Evolutionary conservation across 2,113 vertebrate genomes (phyloP), one percentile per base, ranked within the genome.

Genomic region (Melanotaenia duboulayi): DNA sequence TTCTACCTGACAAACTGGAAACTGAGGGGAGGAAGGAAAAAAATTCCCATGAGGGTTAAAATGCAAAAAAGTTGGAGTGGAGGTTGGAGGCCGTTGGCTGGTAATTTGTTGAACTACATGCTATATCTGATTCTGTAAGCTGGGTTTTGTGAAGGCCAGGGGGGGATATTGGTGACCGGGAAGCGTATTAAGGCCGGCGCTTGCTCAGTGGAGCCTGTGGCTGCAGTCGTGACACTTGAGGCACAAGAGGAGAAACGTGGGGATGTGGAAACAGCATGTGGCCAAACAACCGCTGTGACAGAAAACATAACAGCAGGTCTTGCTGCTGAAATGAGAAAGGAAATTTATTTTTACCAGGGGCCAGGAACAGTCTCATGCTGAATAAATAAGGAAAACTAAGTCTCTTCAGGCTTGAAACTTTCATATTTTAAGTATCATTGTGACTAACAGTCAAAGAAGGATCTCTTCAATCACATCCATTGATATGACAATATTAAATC

Each of bases 1-100:
- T 89, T 79, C 78, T 52, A 81, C 55, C 67, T 87, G 82, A 87
- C 80, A 87, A 87, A 89, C 81, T 73, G 66, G 65, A 79, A 59
- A 52, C 1, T 22, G 17, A 50, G 12, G 17, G 60, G 58, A 25
- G 11, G 50, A 22, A 11, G 17, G 4, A 12, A 17, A n/a, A 56
- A 44, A 37, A 28, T 65, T 57, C 48, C 65, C 49, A 56, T 0
- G 24, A 60, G 59, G 58, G 54, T 65, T 65, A 37, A 66, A 85
- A 82, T 23, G 72, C 11, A 24, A 65, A 71, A 61, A 80, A 85
- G 78, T 85, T 74, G 80, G 69, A 81, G 73, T 64, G 37, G 28
- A n/a, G 69, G 24, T 50, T 42, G 69, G 80, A 78, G 70, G 78
- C 82, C 54, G 16, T 55, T 4, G 71, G 83, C 72, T 58, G 54